Evolutionary conservation across 2,113 vertebrate species (phyloP).

Genomic region (Tichodroma muraria): DNA sequence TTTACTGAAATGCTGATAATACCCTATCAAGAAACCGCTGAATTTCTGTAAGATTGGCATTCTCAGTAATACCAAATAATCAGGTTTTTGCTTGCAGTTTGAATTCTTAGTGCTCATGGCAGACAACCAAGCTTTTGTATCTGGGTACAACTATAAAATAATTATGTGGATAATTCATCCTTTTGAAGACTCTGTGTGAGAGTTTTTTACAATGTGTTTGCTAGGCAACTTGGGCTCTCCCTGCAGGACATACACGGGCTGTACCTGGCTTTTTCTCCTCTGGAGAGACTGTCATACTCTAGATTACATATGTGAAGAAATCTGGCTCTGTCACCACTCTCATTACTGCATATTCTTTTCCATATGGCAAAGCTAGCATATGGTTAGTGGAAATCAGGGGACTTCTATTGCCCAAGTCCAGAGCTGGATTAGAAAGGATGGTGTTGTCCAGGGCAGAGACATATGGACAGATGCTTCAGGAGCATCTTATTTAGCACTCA

Average conservation of each 20-base stretch:
- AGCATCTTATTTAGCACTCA: neutral
- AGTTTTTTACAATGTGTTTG: neutral
- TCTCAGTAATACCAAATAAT: slow-evolving; percentile 2
- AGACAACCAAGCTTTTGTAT: neutral
- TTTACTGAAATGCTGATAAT: neutral
- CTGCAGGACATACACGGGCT: neutral
- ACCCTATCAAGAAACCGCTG: neutral
- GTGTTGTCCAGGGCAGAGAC: neutral
- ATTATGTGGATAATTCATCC: neutral
- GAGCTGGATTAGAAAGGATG: neutral
- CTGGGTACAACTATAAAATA: neutral
- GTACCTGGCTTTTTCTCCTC: neutral
- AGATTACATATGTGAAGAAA: neutral
- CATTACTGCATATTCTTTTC: slow-evolving; percentile 2
- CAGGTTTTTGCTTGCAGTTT: neutral
- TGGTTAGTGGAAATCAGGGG: neutral
- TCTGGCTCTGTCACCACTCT: neutral
- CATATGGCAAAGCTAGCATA: slow-evolving; percentile 24
- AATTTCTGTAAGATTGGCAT: neutral
- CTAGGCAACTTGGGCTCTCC: neutral
- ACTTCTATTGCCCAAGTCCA: neutral
- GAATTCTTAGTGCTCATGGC: neutral
- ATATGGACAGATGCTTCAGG: neutral
- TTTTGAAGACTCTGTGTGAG: neutral
- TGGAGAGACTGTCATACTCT: neutral